A percentile compares a stretch with the other conserved stretches of the same genome.
These are phyloP conservation scores for Pseudorhiza aurosa DNA, from an alignment of 30 jellyfish, hydroid and myxozoan species.

Conservation along the genomic window DNA sequence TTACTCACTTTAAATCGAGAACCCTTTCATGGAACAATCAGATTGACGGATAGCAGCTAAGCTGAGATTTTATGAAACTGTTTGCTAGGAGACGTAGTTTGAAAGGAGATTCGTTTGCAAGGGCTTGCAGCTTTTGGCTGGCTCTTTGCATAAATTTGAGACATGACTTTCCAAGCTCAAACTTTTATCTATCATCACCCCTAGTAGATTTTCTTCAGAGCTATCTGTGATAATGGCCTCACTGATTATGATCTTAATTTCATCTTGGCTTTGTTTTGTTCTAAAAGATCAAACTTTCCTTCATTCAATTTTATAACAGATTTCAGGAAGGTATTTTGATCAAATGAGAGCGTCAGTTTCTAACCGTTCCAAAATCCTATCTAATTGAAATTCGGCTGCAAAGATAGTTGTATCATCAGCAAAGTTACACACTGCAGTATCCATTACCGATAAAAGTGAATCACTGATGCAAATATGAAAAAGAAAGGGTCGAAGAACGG, in stretches of 20 bases:
- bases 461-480: conserved; percentile 17
- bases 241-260: conserved; percentile 1
- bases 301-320: neutral
- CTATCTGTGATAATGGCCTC: neutral
- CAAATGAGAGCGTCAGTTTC: neutral
- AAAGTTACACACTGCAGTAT: neutral
- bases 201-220: neutral
- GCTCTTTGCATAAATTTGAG: too few relatives aligned
- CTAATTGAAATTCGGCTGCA: conserved; percentile 3
- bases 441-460: neutral
- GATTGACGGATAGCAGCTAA: too few relatives aligned
- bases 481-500: conserved; percentile 63
- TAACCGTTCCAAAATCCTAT: neutral
- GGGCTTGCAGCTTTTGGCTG: too few relatives aligned
- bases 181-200: too few relatives aligned
- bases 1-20: too few relatives aligned
- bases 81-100: too few relatives aligned
- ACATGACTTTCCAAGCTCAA: too few relatives aligned
- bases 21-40: too few relatives aligned
- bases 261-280: neutral
- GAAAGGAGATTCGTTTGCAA: too few relatives aligned
- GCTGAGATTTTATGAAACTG: too few relatives aligned
- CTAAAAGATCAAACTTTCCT: neutral
- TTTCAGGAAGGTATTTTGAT: neutral
- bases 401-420: too few relatives aligned